phyloP scores from a whole-genome alignment of 1,140 invertebrate species.

The Drosophila grimshawi region DNA sequence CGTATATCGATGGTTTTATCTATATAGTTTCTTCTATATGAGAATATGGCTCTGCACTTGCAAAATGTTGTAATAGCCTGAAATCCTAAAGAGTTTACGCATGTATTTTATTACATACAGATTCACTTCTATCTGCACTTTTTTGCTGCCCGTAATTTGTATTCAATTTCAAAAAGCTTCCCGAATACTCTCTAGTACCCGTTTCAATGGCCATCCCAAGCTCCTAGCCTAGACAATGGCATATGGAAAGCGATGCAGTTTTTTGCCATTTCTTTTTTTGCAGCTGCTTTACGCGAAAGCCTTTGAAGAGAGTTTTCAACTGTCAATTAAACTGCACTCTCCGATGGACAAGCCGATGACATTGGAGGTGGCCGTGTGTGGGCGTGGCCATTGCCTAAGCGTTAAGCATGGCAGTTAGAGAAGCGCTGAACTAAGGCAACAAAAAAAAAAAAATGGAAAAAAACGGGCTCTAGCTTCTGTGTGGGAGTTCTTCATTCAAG shows the following conservation, averaged over 20 bases:
- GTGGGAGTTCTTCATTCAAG: conserved; percentile 38
- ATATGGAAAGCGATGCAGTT: conserved; percentile 28
- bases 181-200: background rate
- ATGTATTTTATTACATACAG: too few species aligned
- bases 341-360: conserved; percentile 43
- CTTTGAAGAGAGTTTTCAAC: conserved; percentile 56
- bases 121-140: conserved; percentile 1
- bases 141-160: conserved; percentile 1
- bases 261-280: conserved; percentile 14
- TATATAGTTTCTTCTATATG: too few species aligned
- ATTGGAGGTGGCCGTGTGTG: background rate
- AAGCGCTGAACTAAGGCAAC: conserved; percentile 16
- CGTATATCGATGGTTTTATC: too few species aligned
- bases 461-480: background rate
- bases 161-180: background rate
- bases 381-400: background rate
- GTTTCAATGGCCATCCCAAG: conserved; percentile 2
- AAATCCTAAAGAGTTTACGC: too few species aligned
- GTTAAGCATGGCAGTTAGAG: conserved; percentile 48
- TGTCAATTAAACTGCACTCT: conserved; percentile 62
- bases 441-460: background rate
- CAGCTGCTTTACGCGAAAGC: conserved; percentile 39
- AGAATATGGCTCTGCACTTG: too few species aligned
- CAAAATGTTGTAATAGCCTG: too few species aligned
- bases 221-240: conserved; percentile 36